Percentiles rank a stretch among this genome's conserved stretches.
Evolutionary conservation across 2,113 vertebrate genomes (phyloP).

Genomic region (Chamaea fasciata): DNA sequence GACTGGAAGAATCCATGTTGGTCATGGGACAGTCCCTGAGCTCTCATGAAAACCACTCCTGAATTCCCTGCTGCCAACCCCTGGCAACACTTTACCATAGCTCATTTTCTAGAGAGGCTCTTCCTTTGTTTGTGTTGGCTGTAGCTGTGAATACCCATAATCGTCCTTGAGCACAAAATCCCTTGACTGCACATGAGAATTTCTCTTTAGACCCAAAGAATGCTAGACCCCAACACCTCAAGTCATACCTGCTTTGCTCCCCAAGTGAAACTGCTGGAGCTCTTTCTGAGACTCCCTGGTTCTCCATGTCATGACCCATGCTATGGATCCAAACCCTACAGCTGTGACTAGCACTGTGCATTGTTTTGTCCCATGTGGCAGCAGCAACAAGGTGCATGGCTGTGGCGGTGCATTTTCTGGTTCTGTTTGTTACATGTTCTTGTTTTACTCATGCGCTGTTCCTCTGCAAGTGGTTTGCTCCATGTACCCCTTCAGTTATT

Average conservation of each 20-base stretch:
- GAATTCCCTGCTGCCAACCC: not conserved
- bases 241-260: not conserved
- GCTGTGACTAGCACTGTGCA: accelerated
- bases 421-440: too few species aligned
- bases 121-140: not conserved
- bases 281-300: not conserved
- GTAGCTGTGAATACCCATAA: accelerated
- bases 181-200: not conserved
- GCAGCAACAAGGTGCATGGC: not conserved
- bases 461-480: too few species aligned
- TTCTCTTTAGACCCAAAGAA: not conserved
- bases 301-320: not conserved
- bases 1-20: not conserved
- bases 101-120: not conserved
- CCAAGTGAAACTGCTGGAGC: accelerated
- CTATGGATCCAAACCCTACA: not conserved
- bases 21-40: not conserved
- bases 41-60: not conserved
- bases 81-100: not conserved
- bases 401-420: too few species aligned
- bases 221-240: not conserved
- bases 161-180: not conserved
- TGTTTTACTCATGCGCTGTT: too few species aligned
- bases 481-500: too few species aligned
- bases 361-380: not conserved